Percentiles rank a stretch among this genome's conserved stretches.
Conservation (phyloP, 2,797 vertebrate genomes). For the Champsocephalus esox region DNA sequence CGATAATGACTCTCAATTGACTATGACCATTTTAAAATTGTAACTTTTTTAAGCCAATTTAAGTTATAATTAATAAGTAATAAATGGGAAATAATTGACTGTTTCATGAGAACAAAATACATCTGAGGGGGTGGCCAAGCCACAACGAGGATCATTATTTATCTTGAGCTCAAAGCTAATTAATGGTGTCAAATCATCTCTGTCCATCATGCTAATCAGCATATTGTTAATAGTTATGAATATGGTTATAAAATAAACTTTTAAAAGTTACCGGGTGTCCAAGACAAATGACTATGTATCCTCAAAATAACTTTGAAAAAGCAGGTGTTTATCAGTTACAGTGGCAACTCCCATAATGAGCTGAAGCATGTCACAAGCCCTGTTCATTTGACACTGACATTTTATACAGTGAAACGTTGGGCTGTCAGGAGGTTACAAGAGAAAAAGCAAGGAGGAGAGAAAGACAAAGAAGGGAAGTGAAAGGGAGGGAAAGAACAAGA, state of each 20-base stretch:
- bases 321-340: slow-evolving; percentile 1
- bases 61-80: slow-evolving; percentile 3
- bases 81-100: background rate
- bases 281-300: slow-evolving; percentile 7
- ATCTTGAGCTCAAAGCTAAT: background rate
- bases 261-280: background rate
- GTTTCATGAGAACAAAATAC: background rate
- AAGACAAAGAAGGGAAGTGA: slow-evolving; percentile 24
- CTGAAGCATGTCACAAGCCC: slow-evolving; percentile 30
- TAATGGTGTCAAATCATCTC: background rate
- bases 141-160: background rate
- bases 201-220: background rate
- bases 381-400: slow-evolving; percentile 50
- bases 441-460: slow-evolving; percentile 18
- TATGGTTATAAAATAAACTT: background rate
- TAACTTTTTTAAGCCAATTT: background rate
- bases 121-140: background rate
- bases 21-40: background rate
- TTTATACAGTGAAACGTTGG: slow-evolving; percentile 43
- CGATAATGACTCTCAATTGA: background rate
- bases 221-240: background rate
- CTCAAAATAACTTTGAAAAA: slow-evolving; percentile 38
- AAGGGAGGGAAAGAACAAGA: slow-evolving; percentile 32
- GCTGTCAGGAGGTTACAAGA: slow-evolving; percentile 34
- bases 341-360: slow-evolving; percentile 10